Evolutionary conservation across 1,140 invertebrate genomes (phyloP).

Genomic region (Phenacoccus solenopsis): DNA sequence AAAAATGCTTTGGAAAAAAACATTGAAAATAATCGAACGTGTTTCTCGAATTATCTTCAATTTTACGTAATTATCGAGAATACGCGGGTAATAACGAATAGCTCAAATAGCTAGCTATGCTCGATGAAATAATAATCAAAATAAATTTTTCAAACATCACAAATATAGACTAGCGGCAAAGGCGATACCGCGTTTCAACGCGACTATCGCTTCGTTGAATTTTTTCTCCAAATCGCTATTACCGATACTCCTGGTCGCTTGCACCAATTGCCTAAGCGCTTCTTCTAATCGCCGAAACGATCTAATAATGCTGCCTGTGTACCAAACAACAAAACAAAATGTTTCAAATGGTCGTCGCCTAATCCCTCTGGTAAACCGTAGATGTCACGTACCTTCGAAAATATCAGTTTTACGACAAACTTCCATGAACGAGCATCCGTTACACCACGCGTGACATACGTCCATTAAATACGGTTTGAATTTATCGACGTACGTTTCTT

Average conservation of each 20-base stretch:
- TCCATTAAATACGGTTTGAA: constrained; percentile 96
- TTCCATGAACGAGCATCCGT: constrained; percentile 79
- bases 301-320: constrained; percentile 92
- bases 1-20: too few species aligned
- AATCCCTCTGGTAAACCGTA: neutral
- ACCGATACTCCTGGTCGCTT: constrained; percentile 93
- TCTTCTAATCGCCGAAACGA: constrained; percentile 95
- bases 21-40: too few species aligned
- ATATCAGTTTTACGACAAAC: constrained; percentile 96
- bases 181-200: constrained; percentile 95
- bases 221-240: constrained; percentile 93
- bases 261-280: constrained; percentile 83
- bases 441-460: constrained; percentile 92
- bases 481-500: constrained; percentile 80
- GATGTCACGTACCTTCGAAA: constrained; percentile 68
- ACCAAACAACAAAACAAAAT: constrained; percentile 27
- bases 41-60: too few species aligned
- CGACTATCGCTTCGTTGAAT: constrained; percentile 82
- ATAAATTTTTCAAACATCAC: too few species aligned
- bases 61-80: too few species aligned
- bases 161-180: constrained; percentile 98
- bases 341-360: neutral
- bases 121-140: too few species aligned
- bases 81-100: too few species aligned
- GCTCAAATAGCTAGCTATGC: too few species aligned